phyloP scores from a whole-genome alignment of 2,113 vertebrate species.

The Charina bottae region DNA sequence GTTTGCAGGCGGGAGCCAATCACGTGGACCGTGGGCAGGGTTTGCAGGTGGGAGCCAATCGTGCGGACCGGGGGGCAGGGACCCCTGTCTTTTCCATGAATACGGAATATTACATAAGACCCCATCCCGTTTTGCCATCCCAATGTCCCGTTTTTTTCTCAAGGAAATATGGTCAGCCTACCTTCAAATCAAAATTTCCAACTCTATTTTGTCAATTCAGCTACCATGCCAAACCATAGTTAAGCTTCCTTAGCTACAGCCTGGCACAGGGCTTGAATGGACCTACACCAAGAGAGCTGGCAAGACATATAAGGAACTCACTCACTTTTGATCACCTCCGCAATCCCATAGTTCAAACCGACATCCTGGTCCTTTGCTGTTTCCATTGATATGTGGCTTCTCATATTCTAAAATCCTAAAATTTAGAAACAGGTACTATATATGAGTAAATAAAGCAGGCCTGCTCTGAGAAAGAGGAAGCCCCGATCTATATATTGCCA shows the following conservation, averaged over 20 bases:
- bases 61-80: too few relatives aligned
- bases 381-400: conserved; percentile 74
- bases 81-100: too few relatives aligned
- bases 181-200: neutral
- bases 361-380: conserved; percentile 75
- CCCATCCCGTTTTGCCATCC: too few relatives aligned
- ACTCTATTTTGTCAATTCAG: neutral
- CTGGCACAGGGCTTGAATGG: neutral
- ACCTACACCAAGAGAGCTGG: neutral
- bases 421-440: neutral
- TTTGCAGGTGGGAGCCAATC: too few relatives aligned
- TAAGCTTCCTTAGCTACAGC: neutral
- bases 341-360: conserved; percentile 97
- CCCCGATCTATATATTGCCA: too few relatives aligned
- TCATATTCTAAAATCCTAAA: conserved; percentile 95
- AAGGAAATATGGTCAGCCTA: too few relatives aligned
- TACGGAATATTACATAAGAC: too few relatives aligned
- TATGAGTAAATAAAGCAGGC: neutral
- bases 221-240: neutral
- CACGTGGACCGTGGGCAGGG: too few relatives aligned
- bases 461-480: neutral
- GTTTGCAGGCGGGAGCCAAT: too few relatives aligned
- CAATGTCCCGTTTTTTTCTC: too few relatives aligned
- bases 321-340: conserved; percentile 91
- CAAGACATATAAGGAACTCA: neutral